Conservation (phyloP, 37 sponge, comb jelly and placozoan genomes). For the Crambe crambe region DNA sequence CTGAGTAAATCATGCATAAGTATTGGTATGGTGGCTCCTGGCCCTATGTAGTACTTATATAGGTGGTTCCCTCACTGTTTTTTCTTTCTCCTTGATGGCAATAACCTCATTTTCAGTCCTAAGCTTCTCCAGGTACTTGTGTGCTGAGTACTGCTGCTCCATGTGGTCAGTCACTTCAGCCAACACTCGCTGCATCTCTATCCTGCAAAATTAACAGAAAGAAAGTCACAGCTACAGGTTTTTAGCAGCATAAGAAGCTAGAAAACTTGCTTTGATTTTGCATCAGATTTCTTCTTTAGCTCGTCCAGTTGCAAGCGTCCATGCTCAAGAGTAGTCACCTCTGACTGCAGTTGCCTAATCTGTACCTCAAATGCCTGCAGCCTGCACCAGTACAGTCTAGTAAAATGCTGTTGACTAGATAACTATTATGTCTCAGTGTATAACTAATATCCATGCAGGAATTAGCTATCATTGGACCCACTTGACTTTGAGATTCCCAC, state of each 20-base stretch:
- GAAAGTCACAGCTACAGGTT: neutral
- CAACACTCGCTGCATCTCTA: slow-evolving; percentile 61
- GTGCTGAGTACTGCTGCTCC: slow-evolving; percentile 69
- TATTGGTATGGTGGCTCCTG: too few species aligned
- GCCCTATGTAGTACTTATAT: too few species aligned
- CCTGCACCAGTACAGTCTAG: neutral
- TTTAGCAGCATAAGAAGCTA: too few species aligned
- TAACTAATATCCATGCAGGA: too few species aligned
- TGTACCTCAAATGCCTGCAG: slow-evolving; percentile 8
- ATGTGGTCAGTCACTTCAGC: slow-evolving; percentile 70
- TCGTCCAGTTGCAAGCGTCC: slow-evolving; percentile 45
- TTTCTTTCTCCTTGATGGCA: slow-evolving; percentile 58
- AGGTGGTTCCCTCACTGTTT: slow-evolving; percentile 36
- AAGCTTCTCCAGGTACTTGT: slow-evolving; percentile 65
- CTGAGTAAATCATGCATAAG: too few species aligned
- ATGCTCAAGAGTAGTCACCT: slow-evolving; percentile 27
- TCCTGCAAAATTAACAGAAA: slow-evolving; percentile 16
- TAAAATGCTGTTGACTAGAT: too few species aligned
- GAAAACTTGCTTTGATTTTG: slow-evolving; percentile 24
- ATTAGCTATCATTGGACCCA: too few species aligned
- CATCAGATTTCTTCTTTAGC: slow-evolving; percentile 29
- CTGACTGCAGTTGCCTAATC: slow-evolving; percentile 31
- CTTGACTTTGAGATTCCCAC: slow-evolving; percentile 15
- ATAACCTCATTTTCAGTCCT: slow-evolving; percentile 56
- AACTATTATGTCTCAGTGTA: too few species aligned